Percentiles rank a stretch among this genome's conserved stretches.
phyloP scores from a whole-genome alignment of 2,113 vertebrate genomes.

The Opisthocomus hoazin region DNA sequence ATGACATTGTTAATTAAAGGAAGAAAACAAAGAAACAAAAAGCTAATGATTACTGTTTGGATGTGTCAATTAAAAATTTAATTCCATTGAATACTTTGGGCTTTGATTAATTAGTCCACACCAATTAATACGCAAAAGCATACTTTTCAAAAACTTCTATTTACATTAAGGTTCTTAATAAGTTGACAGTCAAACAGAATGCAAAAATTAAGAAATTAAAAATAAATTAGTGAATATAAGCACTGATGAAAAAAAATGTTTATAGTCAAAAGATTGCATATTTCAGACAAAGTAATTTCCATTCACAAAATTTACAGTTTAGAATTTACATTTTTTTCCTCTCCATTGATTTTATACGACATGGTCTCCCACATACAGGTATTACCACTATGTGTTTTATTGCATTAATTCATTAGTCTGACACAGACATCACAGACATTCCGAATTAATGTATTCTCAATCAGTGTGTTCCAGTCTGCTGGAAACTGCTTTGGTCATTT shows the following conservation, averaged over 20 bases:
- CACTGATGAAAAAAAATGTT: not conserved
- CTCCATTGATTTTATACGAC: not conserved
- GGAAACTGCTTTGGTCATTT: conserved; percentile 8
- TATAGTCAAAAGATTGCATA: not conserved
- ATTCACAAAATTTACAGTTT: conserved; percentile 12
- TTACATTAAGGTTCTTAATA: not conserved
- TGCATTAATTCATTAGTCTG: conserved; percentile 45
- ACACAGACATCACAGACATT: conserved; percentile 17
- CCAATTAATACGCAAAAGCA: not conserved
- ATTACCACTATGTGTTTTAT: conserved; percentile 33
- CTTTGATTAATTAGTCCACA: not conserved
- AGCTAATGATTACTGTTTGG: not conserved
- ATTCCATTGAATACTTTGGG: not conserved
- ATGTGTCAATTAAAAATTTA: not conserved
- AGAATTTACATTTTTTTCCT: conserved; percentile 5
- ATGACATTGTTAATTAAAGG: not conserved
- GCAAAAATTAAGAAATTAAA: not conserved
- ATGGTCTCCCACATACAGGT: not conserved
- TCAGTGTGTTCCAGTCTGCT: conserved; percentile 24
- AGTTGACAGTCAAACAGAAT: not conserved
- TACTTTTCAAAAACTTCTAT: not conserved
- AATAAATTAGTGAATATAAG: not conserved
- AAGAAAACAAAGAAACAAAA: not conserved
- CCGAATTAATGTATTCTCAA: conserved; percentile 18
- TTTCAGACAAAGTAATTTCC: not conserved